These are phyloP conservation scores for Musca domestica DNA, from an alignment of 1,140 invertebrate genomes.

Conservation along the genomic window DNA sequence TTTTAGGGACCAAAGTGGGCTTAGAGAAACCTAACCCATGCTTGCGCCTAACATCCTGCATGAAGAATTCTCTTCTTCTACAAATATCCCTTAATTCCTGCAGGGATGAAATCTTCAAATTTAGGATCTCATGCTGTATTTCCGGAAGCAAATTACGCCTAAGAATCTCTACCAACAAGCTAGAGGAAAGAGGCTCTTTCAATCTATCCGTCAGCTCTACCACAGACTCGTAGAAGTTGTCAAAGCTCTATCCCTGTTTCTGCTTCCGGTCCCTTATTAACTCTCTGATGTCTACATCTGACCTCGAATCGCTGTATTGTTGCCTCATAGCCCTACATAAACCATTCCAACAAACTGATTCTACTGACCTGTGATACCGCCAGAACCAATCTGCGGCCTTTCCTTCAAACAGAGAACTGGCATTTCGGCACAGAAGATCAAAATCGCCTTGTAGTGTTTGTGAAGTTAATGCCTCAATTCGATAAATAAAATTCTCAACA, in stretches of 20 bases:
- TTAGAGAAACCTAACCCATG: too few relatives aligned
- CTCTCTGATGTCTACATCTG: too few relatives aligned
- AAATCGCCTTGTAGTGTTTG: not conserved
- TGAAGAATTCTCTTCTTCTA: too few relatives aligned
- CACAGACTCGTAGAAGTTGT: not conserved
- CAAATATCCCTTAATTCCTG: too few relatives aligned
- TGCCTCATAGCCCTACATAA: not conserved
- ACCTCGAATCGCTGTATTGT: not conserved
- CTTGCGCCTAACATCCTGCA: too few relatives aligned
- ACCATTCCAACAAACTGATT: not conserved
- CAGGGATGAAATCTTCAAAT: too few relatives aligned
- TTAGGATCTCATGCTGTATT: not conserved
- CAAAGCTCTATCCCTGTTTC: not conserved
- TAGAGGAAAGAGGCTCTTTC: not conserved
- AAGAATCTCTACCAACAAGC: not conserved
- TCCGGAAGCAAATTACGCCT: not conserved
- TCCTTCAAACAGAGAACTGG: too few relatives aligned
- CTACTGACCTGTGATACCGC: not conserved
- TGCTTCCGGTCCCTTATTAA: not conserved
- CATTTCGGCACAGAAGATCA: not conserved
- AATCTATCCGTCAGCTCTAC: not conserved
- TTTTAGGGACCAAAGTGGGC: too few relatives aligned
- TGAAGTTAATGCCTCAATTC: not conserved
- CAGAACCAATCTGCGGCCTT: too few relatives aligned
- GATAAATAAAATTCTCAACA: not conserved